Evolutionary conservation across 1,140 invertebrate genomes (phyloP).

Genomic region (Drosophila kepulauana): DNA sequence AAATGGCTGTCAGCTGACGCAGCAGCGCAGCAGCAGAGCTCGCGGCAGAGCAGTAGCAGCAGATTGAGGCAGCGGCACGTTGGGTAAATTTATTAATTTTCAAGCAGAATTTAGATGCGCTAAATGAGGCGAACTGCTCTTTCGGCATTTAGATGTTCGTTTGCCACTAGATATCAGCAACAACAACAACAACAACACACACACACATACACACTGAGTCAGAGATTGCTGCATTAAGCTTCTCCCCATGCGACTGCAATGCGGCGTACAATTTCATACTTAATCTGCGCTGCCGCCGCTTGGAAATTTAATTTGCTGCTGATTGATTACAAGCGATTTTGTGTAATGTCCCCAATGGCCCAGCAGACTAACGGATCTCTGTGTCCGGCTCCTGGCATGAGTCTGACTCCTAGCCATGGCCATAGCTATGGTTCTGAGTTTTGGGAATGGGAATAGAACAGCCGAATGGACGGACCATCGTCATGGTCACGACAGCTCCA

Average conservation of each 20-base stretch:
- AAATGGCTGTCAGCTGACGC: constrained; percentile 17
- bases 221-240: constrained; percentile 9
- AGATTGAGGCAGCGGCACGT: constrained; percentile 27
- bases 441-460: constrained; percentile 9
- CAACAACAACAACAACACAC: constrained; percentile 17
- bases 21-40: neutral
- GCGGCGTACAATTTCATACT: constrained; percentile 62
- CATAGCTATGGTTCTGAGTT: neutral
- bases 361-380: constrained; percentile 2
- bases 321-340: constrained; percentile 81
- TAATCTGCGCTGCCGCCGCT: constrained; percentile 69
- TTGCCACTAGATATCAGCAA: constrained; percentile 30
- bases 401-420: too few relatives aligned
- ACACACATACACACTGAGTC: constrained; percentile 1
- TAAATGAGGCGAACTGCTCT: constrained; percentile 52
- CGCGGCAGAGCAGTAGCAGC: constrained; percentile 5
- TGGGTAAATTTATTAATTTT: constrained; percentile 64
- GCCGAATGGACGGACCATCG: constrained; percentile 5
- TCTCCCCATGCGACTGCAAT: constrained; percentile 25
- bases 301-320: constrained; percentile 80
- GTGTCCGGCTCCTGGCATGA: neutral
- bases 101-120: constrained; percentile 56
- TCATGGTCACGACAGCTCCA: constrained; percentile 38
- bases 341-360: constrained; percentile 67
- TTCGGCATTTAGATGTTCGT: constrained; percentile 45